Conservation (phyloP, 2,797 vertebrate species). For the Bryconaethiops microstoma region DNA sequence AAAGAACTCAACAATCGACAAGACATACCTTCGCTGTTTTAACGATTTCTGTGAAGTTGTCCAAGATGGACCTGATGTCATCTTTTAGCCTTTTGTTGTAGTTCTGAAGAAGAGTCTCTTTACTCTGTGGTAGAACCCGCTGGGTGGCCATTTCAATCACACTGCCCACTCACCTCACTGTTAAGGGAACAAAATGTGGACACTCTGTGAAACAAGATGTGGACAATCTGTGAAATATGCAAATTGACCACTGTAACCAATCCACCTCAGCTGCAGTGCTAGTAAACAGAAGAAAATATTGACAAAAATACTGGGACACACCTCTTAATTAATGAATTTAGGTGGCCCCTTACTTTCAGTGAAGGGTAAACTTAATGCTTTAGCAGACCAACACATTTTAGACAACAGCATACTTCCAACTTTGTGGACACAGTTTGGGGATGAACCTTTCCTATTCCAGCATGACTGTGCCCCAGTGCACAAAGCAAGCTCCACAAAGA, state of each 20-base stretch:
- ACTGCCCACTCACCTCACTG: slow-evolving; percentile 5
- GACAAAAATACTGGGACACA: no score
- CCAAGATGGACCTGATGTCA: slow-evolving; percentile 91
- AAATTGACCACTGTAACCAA: neutral
- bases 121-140: slow-evolving; percentile 91
- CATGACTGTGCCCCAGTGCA: no score
- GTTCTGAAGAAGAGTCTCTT: slow-evolving; percentile 93
- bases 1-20: neutral
- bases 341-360: no score
- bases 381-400: no score
- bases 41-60: slow-evolving; percentile 97
- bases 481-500: no score
- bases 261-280: neutral
- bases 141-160: slow-evolving; percentile 82
- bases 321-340: no score
- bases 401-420: no score
- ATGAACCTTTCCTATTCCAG: no score
- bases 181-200: slow-evolving; percentile 7
- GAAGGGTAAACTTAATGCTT: no score
- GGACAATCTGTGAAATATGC: neutral
- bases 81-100: slow-evolving; percentile 99
- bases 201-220: neutral
- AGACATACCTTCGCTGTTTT: slow-evolving; percentile 90
- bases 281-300: no score
- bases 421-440: no score